Evolutionary conservation across 1,140 invertebrate genomes (phyloP), one percentile per base, ranked within the genome.

Genomic region (Phymastichus coffea): DNA sequence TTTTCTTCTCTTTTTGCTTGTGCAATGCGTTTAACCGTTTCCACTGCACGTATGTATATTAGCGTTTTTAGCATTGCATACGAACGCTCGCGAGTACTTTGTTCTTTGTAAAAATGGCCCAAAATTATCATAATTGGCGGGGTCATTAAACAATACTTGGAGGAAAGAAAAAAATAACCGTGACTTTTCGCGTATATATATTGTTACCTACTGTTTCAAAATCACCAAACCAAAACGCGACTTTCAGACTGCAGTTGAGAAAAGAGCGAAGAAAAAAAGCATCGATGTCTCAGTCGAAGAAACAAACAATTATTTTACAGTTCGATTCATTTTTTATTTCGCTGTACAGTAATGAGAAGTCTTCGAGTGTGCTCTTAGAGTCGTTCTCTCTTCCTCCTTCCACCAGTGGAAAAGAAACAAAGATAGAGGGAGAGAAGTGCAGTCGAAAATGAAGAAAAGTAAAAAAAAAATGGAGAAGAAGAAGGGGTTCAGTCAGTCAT

Each of bases 301-400:
- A 12, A 33, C 6, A 33, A 12, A 12, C 6, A 6, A 12, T 33
- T 33, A 7, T 33, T 33, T 12, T 33, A 12, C 28, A n/a, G n/a
- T n/a, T n/a, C n/a, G n/a, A 35, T 37, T 48, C 6, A 48, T 48
- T 52, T 20, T 38, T 60, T 14, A 41, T 55, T 48, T 55, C 43
- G 7, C 25, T 22, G 22, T 25, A 43, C 26, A 55, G 30, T 52
- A 48, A 61, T 61, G 28, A 55, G 37, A 57, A 57, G 41, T 19
- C 1, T 2, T 20, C 25, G 37, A 55, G 52, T 41, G 23, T 56
- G 46, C 43, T 43, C 54, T 25, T 53, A 35, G 51, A 33, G 51
- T 47, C 43, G 22, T 26, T 44, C 17, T 43, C 23, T 19, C 25
- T 4, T 17, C 25, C 10, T 28, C 30, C 28, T 6, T 12, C 6